Percentiles rank a stretch among this genome's conserved stretches.
Evolutionary conservation across 2,113 vertebrate species (phyloP).

Genomic region (Notarius lentiginosus): DNA sequence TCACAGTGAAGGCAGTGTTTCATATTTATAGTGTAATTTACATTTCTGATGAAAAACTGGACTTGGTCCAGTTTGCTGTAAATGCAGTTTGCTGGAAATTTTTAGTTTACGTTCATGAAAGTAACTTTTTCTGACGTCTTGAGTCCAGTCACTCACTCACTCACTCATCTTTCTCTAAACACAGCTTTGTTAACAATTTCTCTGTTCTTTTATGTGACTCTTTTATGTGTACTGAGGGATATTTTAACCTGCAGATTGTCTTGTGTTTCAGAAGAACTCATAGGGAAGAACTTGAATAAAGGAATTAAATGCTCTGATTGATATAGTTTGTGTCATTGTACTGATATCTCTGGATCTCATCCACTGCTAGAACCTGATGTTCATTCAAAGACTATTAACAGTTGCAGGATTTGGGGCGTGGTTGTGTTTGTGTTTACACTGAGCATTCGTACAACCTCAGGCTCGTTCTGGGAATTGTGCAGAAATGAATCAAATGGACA

Average conservation of each 20-base stretch:
- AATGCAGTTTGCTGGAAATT: constrained; percentile 17
- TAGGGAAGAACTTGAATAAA: constrained; percentile 52
- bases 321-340: neutral
- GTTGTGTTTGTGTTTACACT: neutral
- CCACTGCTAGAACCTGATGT: neutral
- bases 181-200: constrained; percentile 45
- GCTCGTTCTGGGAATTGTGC: neutral
- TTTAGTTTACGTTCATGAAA: constrained; percentile 22
- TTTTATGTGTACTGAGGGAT: constrained; percentile 52
- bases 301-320: neutral
- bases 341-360: neutral
- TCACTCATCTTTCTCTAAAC: constrained; percentile 36
- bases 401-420: neutral
- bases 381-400: neutral
- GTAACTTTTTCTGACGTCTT: neutral
- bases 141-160: neutral
- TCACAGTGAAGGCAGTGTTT: neutral
- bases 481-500: neutral
- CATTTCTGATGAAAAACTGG: neutral
- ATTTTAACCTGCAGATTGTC: constrained; percentile 60
- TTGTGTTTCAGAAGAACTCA: constrained; percentile 54
- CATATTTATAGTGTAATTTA: neutral
- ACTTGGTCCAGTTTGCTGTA: constrained; percentile 8
- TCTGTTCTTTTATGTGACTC: constrained; percentile 49
- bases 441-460: neutral